Evolutionary conservation across 2,888 invertebrate genomes (phyloP), one percentile per base, ranked within the genome.

Genomic region (Prosapia bicincta): DNA sequence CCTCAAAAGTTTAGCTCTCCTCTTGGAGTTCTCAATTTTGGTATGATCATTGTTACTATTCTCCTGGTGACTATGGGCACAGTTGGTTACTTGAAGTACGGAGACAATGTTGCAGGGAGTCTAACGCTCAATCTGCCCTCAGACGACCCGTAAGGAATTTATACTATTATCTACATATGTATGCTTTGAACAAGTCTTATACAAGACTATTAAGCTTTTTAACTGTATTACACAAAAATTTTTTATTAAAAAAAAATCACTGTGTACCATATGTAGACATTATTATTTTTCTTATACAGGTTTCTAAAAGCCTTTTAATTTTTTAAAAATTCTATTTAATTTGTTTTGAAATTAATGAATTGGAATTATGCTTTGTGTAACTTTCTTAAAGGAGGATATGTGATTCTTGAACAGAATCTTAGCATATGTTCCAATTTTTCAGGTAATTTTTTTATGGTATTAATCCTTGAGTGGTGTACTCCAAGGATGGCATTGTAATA

Each of bases 51-150:
- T 15, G 95, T 97, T 0, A 92, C 92, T 0, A 82, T 87, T 71
- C 88, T 97, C 81, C 96, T 97, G 84, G 88, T 93, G 54, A 86
- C 90, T 0, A 90, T 95, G 77, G 98, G 98, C 32, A 94, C 95
- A 84, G 88, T 96, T 75, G 94, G 96, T 6, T 98, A 96, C 84
- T 87, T 96, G 78, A 91, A 93, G 83, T 98, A 93, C 88, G 98
- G 98, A 0, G 91, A 95, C 5, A 86, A 86, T 0, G 92, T 96
- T 1, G 84, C 89, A 78, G 96, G 95, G 75, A 96, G 96, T 83
- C 90, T 98, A 32, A 97, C 97, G 0, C 88, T 98, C 3, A 98
- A 97, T 85, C 86, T 98, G 73, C 91, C 92, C 20, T 84, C 88
- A 69, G 86, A 86, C 72, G 85, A 87, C 81, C 83, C 88, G 91